phyloP scores from a whole-genome alignment of 2,797 vertebrate genomes.

The Enteromius viviparus region DNA sequence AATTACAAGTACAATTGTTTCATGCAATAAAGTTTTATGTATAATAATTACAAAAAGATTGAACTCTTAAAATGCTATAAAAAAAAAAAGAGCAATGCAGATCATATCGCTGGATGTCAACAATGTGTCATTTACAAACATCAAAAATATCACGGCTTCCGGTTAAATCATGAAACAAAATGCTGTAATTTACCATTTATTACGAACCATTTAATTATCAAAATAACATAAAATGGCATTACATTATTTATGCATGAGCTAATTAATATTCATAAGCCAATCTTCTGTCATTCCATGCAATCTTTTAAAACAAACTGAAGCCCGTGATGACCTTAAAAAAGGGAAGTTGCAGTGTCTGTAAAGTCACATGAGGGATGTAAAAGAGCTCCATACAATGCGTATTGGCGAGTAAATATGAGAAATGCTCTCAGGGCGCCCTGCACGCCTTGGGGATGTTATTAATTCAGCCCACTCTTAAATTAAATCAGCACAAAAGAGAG shows the following conservation, averaged over 20 bases:
- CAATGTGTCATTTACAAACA: not conserved
- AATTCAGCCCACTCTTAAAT: conserved; percentile 54
- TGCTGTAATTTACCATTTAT: not conserved
- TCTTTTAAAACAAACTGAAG: not conserved
- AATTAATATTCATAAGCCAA: not conserved
- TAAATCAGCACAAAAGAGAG: conserved; percentile 51
- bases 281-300: not conserved
- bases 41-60: not conserved
- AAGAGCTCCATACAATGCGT: conserved; percentile 39
- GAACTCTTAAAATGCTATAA: not conserved
- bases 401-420: conserved; percentile 53
- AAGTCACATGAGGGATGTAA: conserved; percentile 22
- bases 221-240: not conserved
- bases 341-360: not conserved
- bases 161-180: not conserved
- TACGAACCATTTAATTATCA: not conserved
- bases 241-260: not conserved
- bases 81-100: not conserved
- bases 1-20: not conserved
- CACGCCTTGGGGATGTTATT: conserved; percentile 46
- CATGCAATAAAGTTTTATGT: not conserved
- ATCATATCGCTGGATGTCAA: not conserved
- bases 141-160: not conserved
- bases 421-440: conserved; percentile 23
- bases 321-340: not conserved